Evolutionary conservation across 2,888 invertebrate species (phyloP).

Genomic region (Lutraria lutraria): DNA sequence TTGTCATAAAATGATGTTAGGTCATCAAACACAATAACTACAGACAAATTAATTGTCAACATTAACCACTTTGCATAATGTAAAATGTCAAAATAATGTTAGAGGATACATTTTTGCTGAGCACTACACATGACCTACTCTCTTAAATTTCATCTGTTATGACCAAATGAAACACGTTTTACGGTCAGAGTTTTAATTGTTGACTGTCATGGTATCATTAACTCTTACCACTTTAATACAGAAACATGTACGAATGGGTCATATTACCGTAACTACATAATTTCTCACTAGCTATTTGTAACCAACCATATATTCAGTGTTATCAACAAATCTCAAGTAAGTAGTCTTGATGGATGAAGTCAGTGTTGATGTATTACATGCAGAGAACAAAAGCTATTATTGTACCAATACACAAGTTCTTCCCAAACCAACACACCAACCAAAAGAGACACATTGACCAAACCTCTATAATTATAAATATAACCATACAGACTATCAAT

Average conservation of each 20-base stretch:
- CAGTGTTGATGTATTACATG: background rate
- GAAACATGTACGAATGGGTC: background rate
- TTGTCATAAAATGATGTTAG: constrained; percentile 29
- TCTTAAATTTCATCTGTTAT: constrained; percentile 18
- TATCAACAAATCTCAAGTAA: background rate
- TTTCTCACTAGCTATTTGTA: background rate
- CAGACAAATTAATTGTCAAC: constrained; percentile 45
- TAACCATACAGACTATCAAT: background rate
- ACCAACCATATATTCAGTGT: background rate
- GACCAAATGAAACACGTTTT: constrained; percentile 21
- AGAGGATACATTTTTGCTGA: constrained; percentile 10
- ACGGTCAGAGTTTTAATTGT: constrained; percentile 12
- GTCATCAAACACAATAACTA: background rate
- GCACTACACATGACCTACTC: background rate
- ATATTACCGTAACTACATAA: background rate
- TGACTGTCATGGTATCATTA: constrained; percentile 27
- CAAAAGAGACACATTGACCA: background rate
- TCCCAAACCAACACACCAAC: background rate
- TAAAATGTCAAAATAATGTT: constrained; percentile 42
- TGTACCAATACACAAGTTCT: background rate
- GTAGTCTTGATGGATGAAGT: constrained; percentile 7
- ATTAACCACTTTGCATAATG: constrained; percentile 38
- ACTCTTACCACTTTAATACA: background rate
- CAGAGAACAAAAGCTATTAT: background rate
- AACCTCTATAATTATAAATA: background rate